Conservation (phyloP, 2,113 vertebrate species). For the Turdus rufiventris region DNA sequence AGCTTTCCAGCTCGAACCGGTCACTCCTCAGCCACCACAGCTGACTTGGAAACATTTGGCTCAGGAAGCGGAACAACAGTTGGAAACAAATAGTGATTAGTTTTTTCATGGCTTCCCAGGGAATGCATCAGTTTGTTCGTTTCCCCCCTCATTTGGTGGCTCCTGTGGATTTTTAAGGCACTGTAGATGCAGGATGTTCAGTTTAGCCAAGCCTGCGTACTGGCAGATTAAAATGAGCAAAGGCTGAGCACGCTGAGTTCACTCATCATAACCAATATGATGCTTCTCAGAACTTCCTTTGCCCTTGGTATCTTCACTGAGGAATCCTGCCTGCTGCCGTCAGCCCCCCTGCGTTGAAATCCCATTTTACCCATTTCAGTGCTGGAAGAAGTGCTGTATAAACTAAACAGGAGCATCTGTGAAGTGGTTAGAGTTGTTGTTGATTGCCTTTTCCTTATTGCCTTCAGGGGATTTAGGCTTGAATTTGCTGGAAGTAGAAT, state of each 20-base stretch:
- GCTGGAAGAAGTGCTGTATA: slow-evolving; percentile 32
- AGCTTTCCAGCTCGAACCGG: slow-evolving; percentile 39
- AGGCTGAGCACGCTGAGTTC: slow-evolving; percentile 54
- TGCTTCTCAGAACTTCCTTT: slow-evolving; percentile 32
- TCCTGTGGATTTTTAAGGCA: slow-evolving; percentile 59
- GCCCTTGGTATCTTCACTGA: slow-evolving; percentile 32
- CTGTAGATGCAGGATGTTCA: slow-evolving; percentile 11
- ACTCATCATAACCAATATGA: slow-evolving; percentile 16
- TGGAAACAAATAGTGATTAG: slow-evolving; percentile 57
- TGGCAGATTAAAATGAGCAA: slow-evolving; percentile 67
- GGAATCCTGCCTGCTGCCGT: slow-evolving; percentile 65
- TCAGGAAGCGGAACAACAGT: slow-evolving; percentile 45
- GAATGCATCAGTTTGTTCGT: not conserved
- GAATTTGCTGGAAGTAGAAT: slow-evolving; percentile 43
- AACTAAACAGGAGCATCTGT: slow-evolving; percentile 65
- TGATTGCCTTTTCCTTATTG: slow-evolving; percentile 31
- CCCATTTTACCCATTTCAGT: slow-evolving; percentile 56
- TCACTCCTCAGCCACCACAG: slow-evolving; percentile 37
- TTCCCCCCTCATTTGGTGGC: not conserved
- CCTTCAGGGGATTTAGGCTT: slow-evolving; percentile 57
- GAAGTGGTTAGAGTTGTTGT: slow-evolving; percentile 58
- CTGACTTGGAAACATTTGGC: slow-evolving; percentile 58
- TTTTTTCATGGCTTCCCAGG: slow-evolving; percentile 60
- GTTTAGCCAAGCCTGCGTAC: slow-evolving; percentile 16
- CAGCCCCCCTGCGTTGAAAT: slow-evolving; percentile 63